phyloP scores from a whole-genome alignment of 2,113 vertebrate species.

The Aix galericulata region DNA sequence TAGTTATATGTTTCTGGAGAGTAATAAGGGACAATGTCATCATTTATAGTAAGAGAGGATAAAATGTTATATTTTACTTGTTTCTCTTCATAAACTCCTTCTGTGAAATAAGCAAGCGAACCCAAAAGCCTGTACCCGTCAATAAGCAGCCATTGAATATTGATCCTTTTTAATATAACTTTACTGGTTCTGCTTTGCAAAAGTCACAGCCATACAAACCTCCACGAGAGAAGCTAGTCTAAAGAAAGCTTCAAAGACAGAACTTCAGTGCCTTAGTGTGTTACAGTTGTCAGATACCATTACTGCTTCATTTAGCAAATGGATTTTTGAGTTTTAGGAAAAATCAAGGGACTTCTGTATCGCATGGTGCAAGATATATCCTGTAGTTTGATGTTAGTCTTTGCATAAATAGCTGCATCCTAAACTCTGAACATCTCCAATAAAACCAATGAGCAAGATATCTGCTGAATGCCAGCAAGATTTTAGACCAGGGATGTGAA shows the following conservation, averaged over 20 bases:
- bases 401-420: neutral
- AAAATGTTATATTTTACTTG: neutral
- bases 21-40: neutral
- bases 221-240: neutral
- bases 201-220: neutral
- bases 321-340: neutral
- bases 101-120: neutral
- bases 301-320: neutral
- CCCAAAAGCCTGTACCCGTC: neutral
- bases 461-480: neutral
- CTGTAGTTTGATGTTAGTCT: neutral
- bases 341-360: neutral
- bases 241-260: neutral
- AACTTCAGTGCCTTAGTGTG: neutral
- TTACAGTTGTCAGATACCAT: neutral
- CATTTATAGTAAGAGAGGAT: neutral
- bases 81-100: neutral
- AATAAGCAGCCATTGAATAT: neutral
- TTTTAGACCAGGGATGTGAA: neutral
- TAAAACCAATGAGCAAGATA: neutral
- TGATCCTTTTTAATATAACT: neutral
- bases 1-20: neutral
- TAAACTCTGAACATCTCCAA: neutral
- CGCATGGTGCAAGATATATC: neutral
- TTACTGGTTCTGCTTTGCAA: neutral